phyloP scores from a whole-genome alignment of 2,888 invertebrate genomes.

The Drosophila percnosoma region DNA sequence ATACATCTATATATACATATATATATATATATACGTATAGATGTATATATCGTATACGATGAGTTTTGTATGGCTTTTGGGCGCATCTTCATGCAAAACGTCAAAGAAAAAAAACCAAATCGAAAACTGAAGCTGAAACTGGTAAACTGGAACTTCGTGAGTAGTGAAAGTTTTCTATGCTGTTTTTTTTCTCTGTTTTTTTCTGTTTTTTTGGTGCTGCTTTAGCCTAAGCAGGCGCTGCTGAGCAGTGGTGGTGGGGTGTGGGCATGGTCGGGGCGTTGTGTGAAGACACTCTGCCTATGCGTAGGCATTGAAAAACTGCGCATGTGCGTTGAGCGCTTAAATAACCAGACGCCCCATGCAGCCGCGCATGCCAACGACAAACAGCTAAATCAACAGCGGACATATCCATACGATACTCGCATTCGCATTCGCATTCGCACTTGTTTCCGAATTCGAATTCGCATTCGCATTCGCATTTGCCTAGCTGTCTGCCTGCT shows the following conservation, averaged over 20 bases:
- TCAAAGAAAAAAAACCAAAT: slow-evolving; percentile 22
- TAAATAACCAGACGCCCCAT: slow-evolving; percentile 62
- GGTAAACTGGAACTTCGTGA: slow-evolving; percentile 45
- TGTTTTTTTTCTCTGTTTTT: slow-evolving; percentile 43
- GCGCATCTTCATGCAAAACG: slow-evolving; percentile 51
- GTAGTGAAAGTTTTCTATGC: slow-evolving; percentile 76
- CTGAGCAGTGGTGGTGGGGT: slow-evolving; percentile 6
- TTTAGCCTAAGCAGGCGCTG: slow-evolving; percentile 10
- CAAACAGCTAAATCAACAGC: slow-evolving; percentile 16
- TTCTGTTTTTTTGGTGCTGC: slow-evolving; percentile 16
- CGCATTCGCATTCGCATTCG: neutral
- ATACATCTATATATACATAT: neutral
- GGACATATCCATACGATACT: slow-evolving; percentile 51
- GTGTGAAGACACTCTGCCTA: slow-evolving; percentile 26
- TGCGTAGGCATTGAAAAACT: slow-evolving; percentile 56
- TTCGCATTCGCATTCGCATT: slow-evolving; percentile 10
- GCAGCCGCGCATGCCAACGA: slow-evolving; percentile 68
- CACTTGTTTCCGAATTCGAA: neutral
- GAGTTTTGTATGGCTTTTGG: slow-evolving; percentile 13
- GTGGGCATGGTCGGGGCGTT: neutral
- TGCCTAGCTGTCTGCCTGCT: slow-evolving; percentile 5
- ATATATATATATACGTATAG: neutral
- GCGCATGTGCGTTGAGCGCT: slow-evolving; percentile 68
- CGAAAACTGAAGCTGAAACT: slow-evolving; percentile 40
- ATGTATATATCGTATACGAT: neutral